phyloP scores from a whole-genome alignment of 2,113 vertebrate species.

The Drymodes brunneopygia region DNA sequence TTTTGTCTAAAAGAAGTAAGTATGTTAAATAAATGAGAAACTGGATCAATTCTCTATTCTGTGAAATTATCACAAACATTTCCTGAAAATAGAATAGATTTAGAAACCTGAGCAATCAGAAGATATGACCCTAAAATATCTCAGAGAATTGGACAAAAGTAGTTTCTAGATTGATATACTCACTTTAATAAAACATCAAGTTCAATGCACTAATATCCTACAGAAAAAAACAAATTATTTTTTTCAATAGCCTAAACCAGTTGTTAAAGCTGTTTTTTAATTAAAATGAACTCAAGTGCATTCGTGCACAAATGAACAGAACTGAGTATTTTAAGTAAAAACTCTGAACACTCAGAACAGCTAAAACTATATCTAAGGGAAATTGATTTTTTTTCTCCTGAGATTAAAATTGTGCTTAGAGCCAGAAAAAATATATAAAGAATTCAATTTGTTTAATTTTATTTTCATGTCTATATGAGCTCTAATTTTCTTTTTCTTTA shows the following conservation, averaged over 20 bases:
- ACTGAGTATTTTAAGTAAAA: slow-evolving; percentile 3
- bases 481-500: background rate
- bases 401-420: background rate
- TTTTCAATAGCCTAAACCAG: background rate
- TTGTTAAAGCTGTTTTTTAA: slow-evolving; percentile 30
- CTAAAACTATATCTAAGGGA: background rate
- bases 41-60: background rate
- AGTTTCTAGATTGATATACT: background rate
- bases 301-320: slow-evolving; percentile 17
- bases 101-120: background rate
- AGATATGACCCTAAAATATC: background rate
- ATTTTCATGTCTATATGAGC: background rate
- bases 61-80: background rate
- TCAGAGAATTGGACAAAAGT: background rate
- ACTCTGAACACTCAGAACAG: background rate
- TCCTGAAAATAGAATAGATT: background rate
- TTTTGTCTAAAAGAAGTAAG: accelerated
- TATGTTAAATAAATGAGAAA: background rate
- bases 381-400: background rate
- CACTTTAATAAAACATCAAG: background rate
- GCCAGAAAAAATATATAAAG: background rate
- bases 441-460: background rate
- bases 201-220: background rate
- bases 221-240: background rate
- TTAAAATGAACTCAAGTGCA: slow-evolving; percentile 48